Evolutionary conservation across 2,888 invertebrate species (phyloP).

Genomic region (Gisinianus flammeolus): DNA sequence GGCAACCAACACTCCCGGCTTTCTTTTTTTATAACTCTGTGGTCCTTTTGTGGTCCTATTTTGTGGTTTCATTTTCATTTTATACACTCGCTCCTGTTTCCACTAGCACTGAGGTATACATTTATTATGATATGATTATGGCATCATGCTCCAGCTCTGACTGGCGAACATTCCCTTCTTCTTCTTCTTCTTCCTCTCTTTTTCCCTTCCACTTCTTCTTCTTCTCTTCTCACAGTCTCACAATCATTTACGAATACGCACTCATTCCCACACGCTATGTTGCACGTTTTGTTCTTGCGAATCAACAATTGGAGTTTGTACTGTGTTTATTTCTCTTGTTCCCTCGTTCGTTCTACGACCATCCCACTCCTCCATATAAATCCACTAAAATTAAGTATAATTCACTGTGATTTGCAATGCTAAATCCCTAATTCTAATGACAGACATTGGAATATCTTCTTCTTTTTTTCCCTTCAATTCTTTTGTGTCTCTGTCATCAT

Average conservation of each 20-base stretch:
- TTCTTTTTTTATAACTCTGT: conserved; percentile 18
- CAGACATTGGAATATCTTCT: neutral
- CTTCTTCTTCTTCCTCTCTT: no score
- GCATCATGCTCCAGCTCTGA: neutral
- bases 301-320: conserved; percentile 12
- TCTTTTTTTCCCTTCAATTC: neutral
- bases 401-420: conserved; percentile 7
- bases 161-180: no score
- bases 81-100: conserved; percentile 3
- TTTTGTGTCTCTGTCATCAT: neutral
- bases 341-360: neutral
- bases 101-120: neutral
- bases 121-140: conserved; percentile 16
- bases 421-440: conserved; percentile 4
- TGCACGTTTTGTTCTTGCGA: conserved; percentile 1
- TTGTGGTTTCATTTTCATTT: conserved; percentile 29
- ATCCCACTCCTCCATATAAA: neutral
- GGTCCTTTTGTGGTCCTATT: conserved; percentile 20
- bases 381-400: conserved; percentile 1
- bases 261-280: neutral
- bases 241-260: no score
- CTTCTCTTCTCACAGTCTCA: no score
- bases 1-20: conserved; percentile 1
- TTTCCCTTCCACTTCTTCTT: no score
- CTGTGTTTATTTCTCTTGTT: conserved; percentile 1